These are phyloP conservation scores for Melitaea cinxia DNA, from an alignment of 1,140 invertebrate genomes.

Conservation along the genomic window DNA sequence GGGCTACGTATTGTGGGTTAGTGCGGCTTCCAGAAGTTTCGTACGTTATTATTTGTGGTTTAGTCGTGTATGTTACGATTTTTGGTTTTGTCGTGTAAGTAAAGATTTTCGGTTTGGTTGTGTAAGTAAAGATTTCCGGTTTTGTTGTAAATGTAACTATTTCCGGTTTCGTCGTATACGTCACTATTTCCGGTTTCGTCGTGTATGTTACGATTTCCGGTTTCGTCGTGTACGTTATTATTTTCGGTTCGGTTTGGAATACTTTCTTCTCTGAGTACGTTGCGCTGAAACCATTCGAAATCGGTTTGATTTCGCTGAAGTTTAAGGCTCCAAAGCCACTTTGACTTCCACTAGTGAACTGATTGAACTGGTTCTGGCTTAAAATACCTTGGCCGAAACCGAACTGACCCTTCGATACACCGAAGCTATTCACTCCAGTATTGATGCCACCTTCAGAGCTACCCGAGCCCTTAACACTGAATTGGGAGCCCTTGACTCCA, in stretches of 20 bases:
- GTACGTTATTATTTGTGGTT: conserved; percentile 62
- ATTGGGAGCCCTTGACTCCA: conserved; percentile 12
- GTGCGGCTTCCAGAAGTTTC: conserved; percentile 68
- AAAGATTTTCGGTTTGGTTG: conserved; percentile 51
- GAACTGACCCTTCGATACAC: conserved; percentile 33
- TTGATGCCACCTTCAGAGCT: too few species aligned
- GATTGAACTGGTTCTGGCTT: conserved; percentile 38
- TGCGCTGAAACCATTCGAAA: conserved; percentile 58
- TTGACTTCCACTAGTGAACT: conserved; percentile 20
- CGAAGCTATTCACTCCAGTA: conserved; percentile 27
- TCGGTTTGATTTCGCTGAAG: conserved; percentile 50
- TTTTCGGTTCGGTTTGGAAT: conserved; percentile 63
- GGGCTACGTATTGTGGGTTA: conserved; percentile 65
- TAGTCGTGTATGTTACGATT: conserved; percentile 52
- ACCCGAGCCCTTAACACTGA: conserved; percentile 17
- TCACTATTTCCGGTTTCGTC: conserved; percentile 60
- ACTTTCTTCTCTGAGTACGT: conserved; percentile 66
- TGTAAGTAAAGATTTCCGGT: conserved; percentile 46
- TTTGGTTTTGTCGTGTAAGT: conserved; percentile 57
- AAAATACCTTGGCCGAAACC: conserved; percentile 29
- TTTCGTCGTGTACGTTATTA: conserved; percentile 62
- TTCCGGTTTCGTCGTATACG: conserved; percentile 68
- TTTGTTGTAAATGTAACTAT: conserved; percentile 52
- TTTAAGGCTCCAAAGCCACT: conserved; percentile 35
- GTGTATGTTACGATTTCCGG: conserved; percentile 60